Base-by-base conservation (phyloP, 1,140 invertebrate species). In the Atta texana region DNA sequence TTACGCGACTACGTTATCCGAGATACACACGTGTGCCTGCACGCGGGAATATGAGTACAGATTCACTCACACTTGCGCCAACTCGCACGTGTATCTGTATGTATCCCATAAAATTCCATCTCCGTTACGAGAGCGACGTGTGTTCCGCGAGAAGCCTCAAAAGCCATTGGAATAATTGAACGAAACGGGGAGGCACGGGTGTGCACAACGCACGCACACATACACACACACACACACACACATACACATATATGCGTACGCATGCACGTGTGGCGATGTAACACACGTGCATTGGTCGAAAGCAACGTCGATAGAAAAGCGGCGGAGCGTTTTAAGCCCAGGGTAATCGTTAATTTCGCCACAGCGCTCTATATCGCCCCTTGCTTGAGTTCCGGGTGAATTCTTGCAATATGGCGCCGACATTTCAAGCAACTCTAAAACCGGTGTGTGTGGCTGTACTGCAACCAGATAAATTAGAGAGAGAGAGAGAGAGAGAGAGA, bases 131-230 rank as follows among this genome's bases (percentile, higher is more conserved):
- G 68, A 66, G 68, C 66, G 69, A 84, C 66, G 77, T 82, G 69
- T 39, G 59, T 64, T 55, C 24, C 80, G 51, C 68, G 77, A 86
- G 85, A 69, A 85, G 80, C 80, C 86, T 84, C 72, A 69, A 87
- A 74, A 74, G 86, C 86, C 57, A 72, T 72, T 51, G 68, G 55
- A 85, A 85, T 87, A 85, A 87, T 87, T 85, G 86, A 85, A 87
- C 71, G 64, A 71, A 76, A 85, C 55, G 44, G 44, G 10, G 68
- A n/a, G 53, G 63, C 31, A 59, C 49, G 71, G 28, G 53, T 69
- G 72, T 57, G 53, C 39, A 53, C 24, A 34, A 39, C 44, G 21
- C 16, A 31, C 7, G 12, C 1, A 18, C 2, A 16, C 49, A 14
- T 2, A 18, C 4, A n/a, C n/a, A 8, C 28, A 28, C 28, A 14